These are phyloP conservation scores for Ormyrus nitidulus DNA, from an alignment of 2,888 invertebrate species.

Conservation along the genomic window DNA sequence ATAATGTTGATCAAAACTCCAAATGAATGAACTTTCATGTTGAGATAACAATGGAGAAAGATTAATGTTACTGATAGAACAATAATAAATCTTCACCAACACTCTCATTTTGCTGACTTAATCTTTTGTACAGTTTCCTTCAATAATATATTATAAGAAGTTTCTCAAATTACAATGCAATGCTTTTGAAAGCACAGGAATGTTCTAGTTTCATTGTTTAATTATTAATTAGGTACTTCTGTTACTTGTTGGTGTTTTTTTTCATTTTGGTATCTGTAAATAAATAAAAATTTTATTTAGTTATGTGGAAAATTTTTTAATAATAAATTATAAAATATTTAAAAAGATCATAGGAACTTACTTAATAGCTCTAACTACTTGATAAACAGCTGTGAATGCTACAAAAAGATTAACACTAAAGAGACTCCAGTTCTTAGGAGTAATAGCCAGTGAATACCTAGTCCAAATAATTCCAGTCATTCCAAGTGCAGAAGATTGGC, in stretches of 20 bases:
- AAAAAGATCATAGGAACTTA: slow-evolving; percentile 63
- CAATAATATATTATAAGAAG: slow-evolving; percentile 15
- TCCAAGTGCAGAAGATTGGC: slow-evolving; percentile 89
- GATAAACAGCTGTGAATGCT: slow-evolving; percentile 90
- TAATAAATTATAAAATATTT: slow-evolving; percentile 5
- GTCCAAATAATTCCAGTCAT: slow-evolving; percentile 97
- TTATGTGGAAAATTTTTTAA: not conserved
- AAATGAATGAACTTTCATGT: slow-evolving; percentile 35
- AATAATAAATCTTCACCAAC: slow-evolving; percentile 27
- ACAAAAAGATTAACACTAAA: slow-evolving; percentile 98
- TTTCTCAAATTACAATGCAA: not conserved
- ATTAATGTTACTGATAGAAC: slow-evolving; percentile 14
- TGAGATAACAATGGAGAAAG: slow-evolving; percentile 18
- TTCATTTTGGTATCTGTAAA: slow-evolving; percentile 68
- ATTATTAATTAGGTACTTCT: slow-evolving; percentile 36
- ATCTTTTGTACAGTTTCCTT: slow-evolving; percentile 7
- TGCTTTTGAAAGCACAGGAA: slow-evolving; percentile 43
- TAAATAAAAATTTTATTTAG: slow-evolving; percentile 23
- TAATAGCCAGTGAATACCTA: slow-evolving; percentile 95
- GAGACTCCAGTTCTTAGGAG: slow-evolving; percentile 95
- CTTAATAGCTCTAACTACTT: slow-evolving; percentile 84
- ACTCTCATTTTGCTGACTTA: slow-evolving; percentile 16
- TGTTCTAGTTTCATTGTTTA: slow-evolving; percentile 37
- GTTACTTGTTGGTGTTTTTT: slow-evolving; percentile 58
- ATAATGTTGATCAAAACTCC: slow-evolving; percentile 1